A percentile compares a stretch with the other conserved stretches of the same genome.
Evolutionary conservation across 2,113 vertebrate species (phyloP).

Genomic region (Menura novaehollandiae): DNA sequence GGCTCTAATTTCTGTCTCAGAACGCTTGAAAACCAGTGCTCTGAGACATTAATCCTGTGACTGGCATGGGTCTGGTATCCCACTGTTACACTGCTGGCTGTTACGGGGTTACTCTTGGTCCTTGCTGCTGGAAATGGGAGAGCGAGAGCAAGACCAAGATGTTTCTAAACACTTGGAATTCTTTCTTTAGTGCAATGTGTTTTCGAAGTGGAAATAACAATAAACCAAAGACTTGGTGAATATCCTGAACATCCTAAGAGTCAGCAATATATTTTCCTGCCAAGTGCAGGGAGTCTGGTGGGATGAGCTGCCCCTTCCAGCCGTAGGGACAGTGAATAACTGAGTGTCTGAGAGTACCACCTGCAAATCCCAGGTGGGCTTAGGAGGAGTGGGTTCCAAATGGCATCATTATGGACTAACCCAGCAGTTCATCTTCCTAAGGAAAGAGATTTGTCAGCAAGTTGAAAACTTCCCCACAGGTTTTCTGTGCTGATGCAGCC

Average conservation of each 20-base stretch:
- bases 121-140: not conserved
- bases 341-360: not conserved
- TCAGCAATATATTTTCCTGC: not conserved
- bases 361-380: not conserved
- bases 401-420: not conserved
- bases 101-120: not conserved
- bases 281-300: not conserved
- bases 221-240: not conserved
- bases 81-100: not conserved
- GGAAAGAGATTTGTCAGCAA: not conserved
- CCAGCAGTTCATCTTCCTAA: not conserved
- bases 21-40: not conserved
- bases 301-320: rapidly evolving
- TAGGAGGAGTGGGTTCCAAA: not conserved
- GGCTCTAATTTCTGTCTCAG: not conserved
- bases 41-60: not conserved
- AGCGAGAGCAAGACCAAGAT: not conserved
- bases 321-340: not conserved
- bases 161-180: not conserved
- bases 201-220: not conserved
- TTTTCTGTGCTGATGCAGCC: not conserved
- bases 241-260: not conserved
- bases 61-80: not conserved
- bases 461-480: not conserved
- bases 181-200: not conserved